These are phyloP conservation scores for Chalcosyrphus nemorum DNA, from an alignment of 2,888 invertebrate genomes.

Conservation along the genomic window DNA sequence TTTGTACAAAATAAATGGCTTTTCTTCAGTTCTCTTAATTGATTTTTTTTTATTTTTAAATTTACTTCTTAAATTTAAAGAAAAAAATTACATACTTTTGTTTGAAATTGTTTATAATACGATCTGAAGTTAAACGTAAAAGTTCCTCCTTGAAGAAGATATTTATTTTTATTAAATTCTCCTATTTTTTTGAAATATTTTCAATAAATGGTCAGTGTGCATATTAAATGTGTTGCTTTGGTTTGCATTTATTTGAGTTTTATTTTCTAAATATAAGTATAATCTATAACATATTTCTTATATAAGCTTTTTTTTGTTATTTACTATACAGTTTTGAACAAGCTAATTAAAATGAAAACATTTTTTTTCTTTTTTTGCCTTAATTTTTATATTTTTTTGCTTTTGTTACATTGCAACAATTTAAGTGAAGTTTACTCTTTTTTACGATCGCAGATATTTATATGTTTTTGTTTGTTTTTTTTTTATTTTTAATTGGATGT, in stretches of 20 bases:
- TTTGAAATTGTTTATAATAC: not conserved
- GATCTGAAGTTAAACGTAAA: conserved; percentile 5
- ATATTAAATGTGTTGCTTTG: conserved; percentile 28
- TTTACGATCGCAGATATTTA: conserved; percentile 12
- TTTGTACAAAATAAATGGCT: conserved; percentile 45
- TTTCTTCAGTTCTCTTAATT: conserved; percentile 37
- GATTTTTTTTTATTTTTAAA: conserved; percentile 8
- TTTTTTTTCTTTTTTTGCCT: conserved; percentile 10
- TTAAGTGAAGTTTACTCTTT: not conserved
- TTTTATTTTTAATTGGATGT: not conserved
- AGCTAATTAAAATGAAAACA: conserved; percentile 15
- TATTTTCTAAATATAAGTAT: not conserved
- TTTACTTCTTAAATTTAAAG: not conserved
- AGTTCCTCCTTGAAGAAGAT: not conserved
- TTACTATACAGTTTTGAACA: conserved; percentile 48
- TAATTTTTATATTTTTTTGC: not conserved
- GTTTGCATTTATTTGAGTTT: conserved; percentile 35
- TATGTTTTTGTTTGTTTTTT: not conserved
- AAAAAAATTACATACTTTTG: conserved; percentile 10
- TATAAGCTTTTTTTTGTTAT: conserved; percentile 43
- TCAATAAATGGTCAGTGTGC: conserved; percentile 73
- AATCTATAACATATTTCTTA: conserved; percentile 31
- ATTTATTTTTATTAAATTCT: conserved; percentile 43
- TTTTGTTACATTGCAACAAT: conserved; percentile 48
- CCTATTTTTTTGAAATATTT: conserved; percentile 44